Evolutionary conservation across 2,113 vertebrate species (phyloP), one percentile per base, ranked within the genome.

Genomic region (Zosterops pallidus): DNA sequence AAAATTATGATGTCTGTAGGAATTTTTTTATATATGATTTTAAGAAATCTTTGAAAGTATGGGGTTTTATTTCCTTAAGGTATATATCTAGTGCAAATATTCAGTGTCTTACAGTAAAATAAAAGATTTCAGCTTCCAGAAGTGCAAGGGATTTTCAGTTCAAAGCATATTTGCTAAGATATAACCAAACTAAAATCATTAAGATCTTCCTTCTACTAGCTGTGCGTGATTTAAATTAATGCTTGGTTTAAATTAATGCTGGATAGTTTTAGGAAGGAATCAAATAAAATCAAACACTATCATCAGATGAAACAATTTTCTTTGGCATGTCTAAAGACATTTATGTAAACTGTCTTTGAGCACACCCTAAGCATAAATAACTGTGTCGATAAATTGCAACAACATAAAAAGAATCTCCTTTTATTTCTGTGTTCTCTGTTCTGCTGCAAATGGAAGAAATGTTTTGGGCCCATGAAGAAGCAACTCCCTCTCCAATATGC

Each of bases 1-100:
- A 89, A 91, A 80, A 67, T 22, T 0, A 33, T 12, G 39, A 52
- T 14, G 42, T 11, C 35, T 63, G 8, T 29, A 80, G 57, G 25
- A 56, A 11, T 23, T 9, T 13, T 70, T 78, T 85, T 18, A 37
- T 17, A 25, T 9, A 21, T 13, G 3, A 42, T 47, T 89, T 77
- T 19, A 78, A 59, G 25, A 59, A 12, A 14, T 21, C 37, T 49
- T 87, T 55, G 2, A 9, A 83, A 86, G 56, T 5, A 21, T 4
- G 5, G 0, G 2, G 0, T 0, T 18, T 49, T 20, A 41, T 47
- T 24, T 2, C 4, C 23, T 53, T 53, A 62, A 69, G 20, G 8
- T 42, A 49, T n/a, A 26, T 16, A 65, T 33, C 24, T 46, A 80
- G 33, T 37, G 55, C 22, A 87, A 90, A 69, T 70, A 90, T 57